These are phyloP conservation scores for Tragelaphus strepsiceros DNA, from an alignment of 2,113 vertebrate species.

Conservation along the genomic window DNA sequence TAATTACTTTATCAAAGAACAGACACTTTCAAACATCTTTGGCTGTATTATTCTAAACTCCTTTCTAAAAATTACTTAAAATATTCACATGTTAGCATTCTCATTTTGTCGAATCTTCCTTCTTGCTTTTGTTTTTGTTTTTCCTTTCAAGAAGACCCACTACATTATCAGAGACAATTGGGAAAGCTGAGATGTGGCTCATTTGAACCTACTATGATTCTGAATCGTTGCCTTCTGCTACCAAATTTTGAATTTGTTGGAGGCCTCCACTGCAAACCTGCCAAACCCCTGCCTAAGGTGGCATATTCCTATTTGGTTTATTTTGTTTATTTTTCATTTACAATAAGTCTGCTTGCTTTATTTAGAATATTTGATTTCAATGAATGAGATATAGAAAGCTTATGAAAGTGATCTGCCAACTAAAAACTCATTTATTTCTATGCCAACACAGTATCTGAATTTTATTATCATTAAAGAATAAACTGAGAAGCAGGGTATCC, in stretches of 20 bases:
- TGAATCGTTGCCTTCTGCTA: conserved; percentile 85
- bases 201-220: conserved; percentile 89
- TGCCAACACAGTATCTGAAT: background rate
- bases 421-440: background rate
- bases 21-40: background rate
- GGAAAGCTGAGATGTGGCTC: conserved; percentile 88
- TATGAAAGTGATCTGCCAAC: rapidly evolving
- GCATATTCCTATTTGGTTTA: rapidly evolving
- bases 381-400: background rate
- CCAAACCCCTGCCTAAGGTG: conserved; percentile 87
- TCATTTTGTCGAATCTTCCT: background rate
- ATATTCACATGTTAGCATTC: background rate
- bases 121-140: background rate
- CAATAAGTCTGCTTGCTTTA: background rate
- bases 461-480: background rate
- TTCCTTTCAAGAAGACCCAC: background rate
- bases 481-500: background rate
- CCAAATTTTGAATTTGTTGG: conserved; percentile 59
- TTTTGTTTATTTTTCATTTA: background rate
- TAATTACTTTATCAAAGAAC: background rate
- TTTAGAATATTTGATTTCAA: background rate
- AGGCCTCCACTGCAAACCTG: conserved; percentile 45
- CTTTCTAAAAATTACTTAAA: background rate
- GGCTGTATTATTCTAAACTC: background rate
- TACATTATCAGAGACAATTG: background rate